phyloP scores from a whole-genome alignment of 1,140 invertebrate genomes.

The Drosophila subpulchrella region DNA sequence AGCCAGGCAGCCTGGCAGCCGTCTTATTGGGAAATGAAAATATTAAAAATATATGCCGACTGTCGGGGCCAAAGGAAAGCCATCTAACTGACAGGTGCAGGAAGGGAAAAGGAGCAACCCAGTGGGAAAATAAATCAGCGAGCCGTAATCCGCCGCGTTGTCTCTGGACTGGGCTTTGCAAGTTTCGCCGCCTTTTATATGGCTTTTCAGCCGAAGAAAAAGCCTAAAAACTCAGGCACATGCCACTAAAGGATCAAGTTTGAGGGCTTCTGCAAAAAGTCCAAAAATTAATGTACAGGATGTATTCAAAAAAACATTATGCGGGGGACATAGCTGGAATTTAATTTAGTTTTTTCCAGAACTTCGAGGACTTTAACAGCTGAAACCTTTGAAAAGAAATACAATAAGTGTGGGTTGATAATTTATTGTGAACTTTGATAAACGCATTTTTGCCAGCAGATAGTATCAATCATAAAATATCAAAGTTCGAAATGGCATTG shows the following conservation, averaged over 20 bases:
- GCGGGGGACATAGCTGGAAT: conserved; percentile 7
- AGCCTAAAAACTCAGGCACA: conserved; percentile 30
- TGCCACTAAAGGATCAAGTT: conserved; percentile 34
- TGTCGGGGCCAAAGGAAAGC: conserved; percentile 1
- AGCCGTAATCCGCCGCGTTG: conserved; percentile 41
- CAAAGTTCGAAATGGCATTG: conserved; percentile 18
- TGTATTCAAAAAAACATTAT: conserved; percentile 9
- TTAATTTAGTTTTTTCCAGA: conserved; percentile 9
- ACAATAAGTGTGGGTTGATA: background rate
- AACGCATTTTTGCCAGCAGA: conserved; percentile 10
- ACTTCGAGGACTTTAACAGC: background rate
- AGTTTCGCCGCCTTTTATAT: conserved; percentile 22
- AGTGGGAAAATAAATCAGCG: conserved; percentile 45
- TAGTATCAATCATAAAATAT: conserved; percentile 1
- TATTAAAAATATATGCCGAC: conserved; percentile 47
- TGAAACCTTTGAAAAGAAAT: background rate
- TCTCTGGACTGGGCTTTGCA: conserved; percentile 22
- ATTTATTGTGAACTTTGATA: conserved; percentile 13
- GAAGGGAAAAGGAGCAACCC: conserved; percentile 12
- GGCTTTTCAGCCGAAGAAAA: conserved; percentile 2
- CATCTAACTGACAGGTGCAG: conserved; percentile 16
- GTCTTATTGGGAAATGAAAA: conserved; percentile 47
- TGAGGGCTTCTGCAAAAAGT: conserved; percentile 9
- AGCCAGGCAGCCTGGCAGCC: conserved; percentile 9
- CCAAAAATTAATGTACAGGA: background rate